Conservation (phyloP, 2,888 invertebrate species). For the Eugnorisma glareosa region DNA sequence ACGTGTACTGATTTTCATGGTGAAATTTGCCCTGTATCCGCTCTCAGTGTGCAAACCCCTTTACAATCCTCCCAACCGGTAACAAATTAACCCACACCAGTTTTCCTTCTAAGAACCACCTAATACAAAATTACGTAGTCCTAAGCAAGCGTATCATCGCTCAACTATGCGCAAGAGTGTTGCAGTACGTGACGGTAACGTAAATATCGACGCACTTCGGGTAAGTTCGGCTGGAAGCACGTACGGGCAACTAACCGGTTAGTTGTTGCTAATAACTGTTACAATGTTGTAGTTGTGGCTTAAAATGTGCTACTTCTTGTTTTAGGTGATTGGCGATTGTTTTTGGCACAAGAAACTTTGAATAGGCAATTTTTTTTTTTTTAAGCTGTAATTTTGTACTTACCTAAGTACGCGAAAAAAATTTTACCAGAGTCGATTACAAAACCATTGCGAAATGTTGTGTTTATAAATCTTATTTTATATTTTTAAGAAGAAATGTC, state of each 20-base stretch:
- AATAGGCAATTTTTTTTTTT: neutral
- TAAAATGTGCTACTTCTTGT: constrained; percentile 42
- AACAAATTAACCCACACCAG: constrained; percentile 39
- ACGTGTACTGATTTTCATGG: neutral
- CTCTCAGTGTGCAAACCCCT: neutral
- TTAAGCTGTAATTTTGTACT: neutral
- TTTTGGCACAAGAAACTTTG: neutral
- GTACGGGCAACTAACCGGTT: constrained; percentile 44
- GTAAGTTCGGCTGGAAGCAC: constrained; percentile 39
- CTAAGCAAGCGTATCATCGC: constrained; percentile 40
- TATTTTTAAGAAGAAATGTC: neutral
- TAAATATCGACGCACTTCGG: constrained; percentile 41
- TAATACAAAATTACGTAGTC: constrained; percentile 44
- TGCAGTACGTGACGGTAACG: constrained; percentile 51
- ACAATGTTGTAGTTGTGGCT: constrained; percentile 36
- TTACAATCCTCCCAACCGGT: constrained; percentile 17
- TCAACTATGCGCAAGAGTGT: constrained; percentile 52
- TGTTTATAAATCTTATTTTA: too few species aligned
- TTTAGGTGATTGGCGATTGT: neutral
- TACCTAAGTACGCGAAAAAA: neutral
- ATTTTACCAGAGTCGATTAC: neutral
- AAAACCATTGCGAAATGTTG: neutral
- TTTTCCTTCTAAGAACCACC: constrained; percentile 42
- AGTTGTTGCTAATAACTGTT: constrained; percentile 52
- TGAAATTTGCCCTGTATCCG: neutral